Evolutionary conservation across 2,888 invertebrate species (phyloP).

Genomic region (Dione juno): DNA sequence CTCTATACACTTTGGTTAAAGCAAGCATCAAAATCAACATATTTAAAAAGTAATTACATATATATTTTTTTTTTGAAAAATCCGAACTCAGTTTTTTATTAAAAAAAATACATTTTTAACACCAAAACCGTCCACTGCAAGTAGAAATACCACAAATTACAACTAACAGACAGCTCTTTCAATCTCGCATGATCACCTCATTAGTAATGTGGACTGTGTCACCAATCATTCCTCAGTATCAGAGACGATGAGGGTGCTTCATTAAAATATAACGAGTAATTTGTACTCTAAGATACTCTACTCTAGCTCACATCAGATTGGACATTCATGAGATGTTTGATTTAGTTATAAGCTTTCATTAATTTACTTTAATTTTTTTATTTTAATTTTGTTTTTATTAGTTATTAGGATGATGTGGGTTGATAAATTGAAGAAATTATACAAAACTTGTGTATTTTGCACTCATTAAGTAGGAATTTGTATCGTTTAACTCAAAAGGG

Average conservation of each 20-base stretch:
- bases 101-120: neutral
- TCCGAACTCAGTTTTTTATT: no score
- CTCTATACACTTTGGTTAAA: no score
- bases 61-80: no score
- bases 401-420: neutral
- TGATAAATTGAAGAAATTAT: no score
- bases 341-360: slow-evolving; percentile 13
- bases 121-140: slow-evolving; percentile 44
- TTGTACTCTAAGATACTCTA: slow-evolving; percentile 38
- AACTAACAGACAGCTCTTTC: slow-evolving; percentile 50
- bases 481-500: no score
- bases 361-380: neutral
- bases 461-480: no score
- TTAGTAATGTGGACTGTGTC: slow-evolving; percentile 62
- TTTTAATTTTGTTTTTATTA: neutral
- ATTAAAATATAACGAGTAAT: slow-evolving; percentile 47
- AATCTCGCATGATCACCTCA: slow-evolving; percentile 60
- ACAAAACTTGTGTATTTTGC: no score
- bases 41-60: no score
- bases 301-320: slow-evolving; percentile 35
- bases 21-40: no score
- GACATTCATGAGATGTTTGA: slow-evolving; percentile 23
- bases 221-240: slow-evolving; percentile 45
- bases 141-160: slow-evolving; percentile 44
- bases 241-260: slow-evolving; percentile 35